phyloP scores from a whole-genome alignment of 30 jellyfish, hydroid and myxozoan species.

The Morbakka virulenta region DNA sequence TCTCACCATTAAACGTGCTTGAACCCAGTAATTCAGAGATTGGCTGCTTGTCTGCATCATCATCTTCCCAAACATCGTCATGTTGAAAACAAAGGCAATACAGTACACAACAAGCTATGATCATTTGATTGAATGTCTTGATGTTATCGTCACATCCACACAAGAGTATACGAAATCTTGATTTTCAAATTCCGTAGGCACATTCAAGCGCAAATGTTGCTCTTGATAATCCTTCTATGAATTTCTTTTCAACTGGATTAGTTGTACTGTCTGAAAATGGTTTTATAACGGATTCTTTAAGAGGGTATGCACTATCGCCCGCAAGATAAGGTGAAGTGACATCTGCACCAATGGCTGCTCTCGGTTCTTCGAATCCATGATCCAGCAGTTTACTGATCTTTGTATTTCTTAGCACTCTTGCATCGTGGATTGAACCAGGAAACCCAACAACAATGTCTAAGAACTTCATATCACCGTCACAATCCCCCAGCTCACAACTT shows the following conservation, averaged over 20 bases:
- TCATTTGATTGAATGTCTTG: background rate
- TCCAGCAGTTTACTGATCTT: background rate
- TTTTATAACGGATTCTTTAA: conserved; percentile 1
- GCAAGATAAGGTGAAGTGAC: conserved; percentile 1
- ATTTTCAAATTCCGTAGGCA: conserved; percentile 32
- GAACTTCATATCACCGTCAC: background rate
- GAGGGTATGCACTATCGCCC: conserved; percentile 22
- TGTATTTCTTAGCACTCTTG: background rate
- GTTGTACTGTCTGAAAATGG: conserved; percentile 21
- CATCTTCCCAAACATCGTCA: conserved; percentile 20
- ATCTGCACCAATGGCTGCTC: background rate
- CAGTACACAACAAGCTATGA: conserved; percentile 8
- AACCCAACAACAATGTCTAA: background rate
- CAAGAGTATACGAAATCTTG: conserved; percentile 31
- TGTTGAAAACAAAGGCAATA: background rate
- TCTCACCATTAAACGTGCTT: conserved; percentile 1
- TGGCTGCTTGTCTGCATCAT: background rate
- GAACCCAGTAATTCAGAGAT: background rate
- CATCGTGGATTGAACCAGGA: background rate
- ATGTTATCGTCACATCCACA: background rate
- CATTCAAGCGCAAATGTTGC: conserved; percentile 46
- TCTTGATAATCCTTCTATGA: conserved; percentile 11
- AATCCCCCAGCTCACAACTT: background rate
- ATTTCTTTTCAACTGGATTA: conserved; percentile 3
- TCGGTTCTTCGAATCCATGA: conserved; percentile 15